These are phyloP conservation scores for Sylvicola cinctus DNA, from an alignment of 2,888 invertebrate species.

Conservation along the genomic window DNA sequence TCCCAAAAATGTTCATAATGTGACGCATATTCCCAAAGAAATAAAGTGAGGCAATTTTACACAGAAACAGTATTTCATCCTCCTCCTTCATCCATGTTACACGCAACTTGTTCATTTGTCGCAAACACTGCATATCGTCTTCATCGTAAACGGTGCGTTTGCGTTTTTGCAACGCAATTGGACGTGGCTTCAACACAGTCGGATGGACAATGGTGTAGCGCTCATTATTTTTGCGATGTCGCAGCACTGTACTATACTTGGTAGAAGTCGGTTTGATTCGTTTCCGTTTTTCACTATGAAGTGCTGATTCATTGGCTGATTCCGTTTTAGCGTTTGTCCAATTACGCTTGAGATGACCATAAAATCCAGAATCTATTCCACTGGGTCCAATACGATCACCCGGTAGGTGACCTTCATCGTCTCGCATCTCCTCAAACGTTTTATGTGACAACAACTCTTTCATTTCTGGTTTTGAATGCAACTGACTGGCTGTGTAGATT, in stretches of 20 bases:
- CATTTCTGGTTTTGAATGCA: constrained; percentile 9
- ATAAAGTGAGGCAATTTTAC: constrained; percentile 39
- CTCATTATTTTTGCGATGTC: constrained; percentile 1
- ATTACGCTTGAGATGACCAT: constrained; percentile 39
- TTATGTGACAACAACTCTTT: constrained; percentile 15
- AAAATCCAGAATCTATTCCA: constrained; percentile 49
- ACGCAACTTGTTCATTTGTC: constrained; percentile 34
- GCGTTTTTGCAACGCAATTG: constrained; percentile 5
- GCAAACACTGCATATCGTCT: constrained; percentile 38
- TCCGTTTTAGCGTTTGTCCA: constrained; percentile 26
- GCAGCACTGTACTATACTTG: background rate
- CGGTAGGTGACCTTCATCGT: constrained; percentile 38
- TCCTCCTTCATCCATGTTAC: constrained; percentile 46
- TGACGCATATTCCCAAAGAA: constrained; percentile 11
- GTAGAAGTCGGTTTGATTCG: background rate
- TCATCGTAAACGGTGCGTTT: constrained; percentile 30
- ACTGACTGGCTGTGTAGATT: constrained; percentile 11
- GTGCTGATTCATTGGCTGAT: no score
- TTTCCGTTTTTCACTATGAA: background rate
- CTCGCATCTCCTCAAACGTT: constrained; percentile 7
- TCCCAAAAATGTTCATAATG: constrained; percentile 23
- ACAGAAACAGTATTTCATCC: constrained; percentile 44
- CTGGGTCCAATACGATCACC: constrained; percentile 54
- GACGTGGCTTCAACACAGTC: constrained; percentile 4
- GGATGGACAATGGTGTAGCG: no score